Evolutionary conservation across 2,797 vertebrate species (phyloP), one percentile per base, ranked within the genome.

Genomic region (Chanos chanos): DNA sequence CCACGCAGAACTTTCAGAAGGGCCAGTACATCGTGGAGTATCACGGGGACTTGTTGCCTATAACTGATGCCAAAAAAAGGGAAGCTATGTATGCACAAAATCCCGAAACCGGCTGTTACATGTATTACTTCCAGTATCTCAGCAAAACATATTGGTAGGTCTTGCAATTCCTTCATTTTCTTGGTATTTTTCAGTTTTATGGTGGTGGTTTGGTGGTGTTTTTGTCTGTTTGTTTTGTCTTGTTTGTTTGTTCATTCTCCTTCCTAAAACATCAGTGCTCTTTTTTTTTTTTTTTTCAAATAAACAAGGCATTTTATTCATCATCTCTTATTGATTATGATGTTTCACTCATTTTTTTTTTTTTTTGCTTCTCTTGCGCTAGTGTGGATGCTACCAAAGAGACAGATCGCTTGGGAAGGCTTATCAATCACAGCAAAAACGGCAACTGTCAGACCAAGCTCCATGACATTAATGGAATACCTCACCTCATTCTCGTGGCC

Each of bases 121-220:
- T 99, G 96, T 99, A 99, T 85, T 98, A 99, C 78, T 99, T 99
- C 79, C 95, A 97, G 83, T 94, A 95, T 85, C 88, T 94, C 83
- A 93, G 91, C 89, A 97, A 97, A 86, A 96, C 94, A 0, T 99
- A 95, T 86, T 99, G 96, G 96, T 98, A 83, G 44, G 92, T 65
- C 2, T 1, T 83, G n/a, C n/a, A n/a, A n/a, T n/a, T n/a, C n/a
- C n/a, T n/a, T n/a, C n/a, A n/a, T n/a, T n/a, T n/a, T n/a, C n/a
- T n/a, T n/a, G n/a, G n/a, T n/a, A n/a, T n/a, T n/a, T n/a, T n/a
- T n/a, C n/a, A n/a, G n/a, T n/a, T n/a, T n/a, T n/a, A n/a, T n/a
- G n/a, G n/a, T n/a, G n/a, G n/a, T n/a, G n/a, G n/a, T n/a, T n/a
- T n/a, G n/a, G n/a, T n/a, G n/a, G n/a, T n/a, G n/a, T n/a, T n/a